phyloP scores from a whole-genome alignment of 2,113 vertebrate species.

The Aphelocoma coerulescens region DNA sequence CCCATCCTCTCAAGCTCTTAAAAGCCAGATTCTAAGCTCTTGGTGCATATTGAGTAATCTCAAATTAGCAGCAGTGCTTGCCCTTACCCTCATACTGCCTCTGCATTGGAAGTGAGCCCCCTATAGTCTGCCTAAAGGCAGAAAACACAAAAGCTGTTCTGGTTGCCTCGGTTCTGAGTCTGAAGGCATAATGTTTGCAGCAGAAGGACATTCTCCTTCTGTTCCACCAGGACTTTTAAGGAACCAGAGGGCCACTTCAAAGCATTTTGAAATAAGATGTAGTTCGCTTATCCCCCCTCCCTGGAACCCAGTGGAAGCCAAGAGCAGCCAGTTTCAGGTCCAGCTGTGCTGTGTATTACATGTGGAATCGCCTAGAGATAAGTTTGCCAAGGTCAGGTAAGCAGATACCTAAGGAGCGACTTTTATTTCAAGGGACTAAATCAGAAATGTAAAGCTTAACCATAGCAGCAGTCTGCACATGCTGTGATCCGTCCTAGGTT shows the following conservation, averaged over 20 bases:
- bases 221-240: not conserved
- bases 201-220: not conserved
- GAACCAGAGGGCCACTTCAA: not conserved
- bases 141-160: not conserved
- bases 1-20: not conserved
- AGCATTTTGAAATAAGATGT: not conserved
- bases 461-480: not conserved
- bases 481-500: not conserved
- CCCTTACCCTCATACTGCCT: not conserved
- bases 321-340: not conserved
- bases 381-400: not conserved
- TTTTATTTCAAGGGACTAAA: not conserved
- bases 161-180: not conserved
- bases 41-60: not conserved
- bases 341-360: not conserved
- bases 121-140: not conserved
- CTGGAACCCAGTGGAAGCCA: not conserved
- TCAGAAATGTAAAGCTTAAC: not conserved
- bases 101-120: not conserved
- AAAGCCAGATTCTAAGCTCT: not conserved
- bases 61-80: not conserved
- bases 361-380: not conserved
- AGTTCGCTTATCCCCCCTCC: not conserved
- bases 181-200: not conserved
- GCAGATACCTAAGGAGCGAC: fast-evolving